Evolutionary conservation across 2,888 invertebrate species (phyloP).

Genomic region (Lasioglossum figueresi): DNA sequence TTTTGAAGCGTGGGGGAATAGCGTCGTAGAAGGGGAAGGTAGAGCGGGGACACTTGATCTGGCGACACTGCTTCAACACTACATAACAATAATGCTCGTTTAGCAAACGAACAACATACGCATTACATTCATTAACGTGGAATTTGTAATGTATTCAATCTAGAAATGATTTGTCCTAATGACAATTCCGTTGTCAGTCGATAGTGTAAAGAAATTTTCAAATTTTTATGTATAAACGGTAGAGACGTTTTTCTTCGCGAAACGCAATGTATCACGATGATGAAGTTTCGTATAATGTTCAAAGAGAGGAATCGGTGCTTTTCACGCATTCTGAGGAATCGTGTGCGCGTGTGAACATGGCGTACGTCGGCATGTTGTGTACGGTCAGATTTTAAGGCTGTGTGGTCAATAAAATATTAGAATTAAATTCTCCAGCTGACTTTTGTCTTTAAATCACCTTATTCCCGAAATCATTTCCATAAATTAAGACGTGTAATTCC

Average conservation of each 20-base stretch:
- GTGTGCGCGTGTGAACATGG: constrained; percentile 65
- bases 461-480: no score
- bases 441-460: background rate
- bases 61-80: background rate
- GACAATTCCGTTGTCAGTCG: background rate
- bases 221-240: background rate
- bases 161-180: background rate
- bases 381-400: constrained; percentile 81
- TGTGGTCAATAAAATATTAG: constrained; percentile 81
- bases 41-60: no score
- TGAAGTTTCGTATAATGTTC: background rate
- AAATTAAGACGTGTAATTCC: no score
- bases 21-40: no score
- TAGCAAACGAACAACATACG: background rate
- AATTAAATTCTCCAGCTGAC: constrained; percentile 54
- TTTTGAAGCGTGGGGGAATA: no score
- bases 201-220: background rate
- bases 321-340: constrained; percentile 55
- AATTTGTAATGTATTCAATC: background rate
- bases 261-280: background rate
- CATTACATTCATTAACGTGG: background rate
- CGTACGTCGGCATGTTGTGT: constrained; percentile 71
- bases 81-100: background rate
- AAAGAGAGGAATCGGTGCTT: constrained; percentile 48
- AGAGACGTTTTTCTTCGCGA: constrained; percentile 28